A percentile compares a stretch with the other conserved stretches of the same genome.
Conservation (phyloP, 1,140 invertebrate genomes). For the Stegodyphus dumicola region DNA sequence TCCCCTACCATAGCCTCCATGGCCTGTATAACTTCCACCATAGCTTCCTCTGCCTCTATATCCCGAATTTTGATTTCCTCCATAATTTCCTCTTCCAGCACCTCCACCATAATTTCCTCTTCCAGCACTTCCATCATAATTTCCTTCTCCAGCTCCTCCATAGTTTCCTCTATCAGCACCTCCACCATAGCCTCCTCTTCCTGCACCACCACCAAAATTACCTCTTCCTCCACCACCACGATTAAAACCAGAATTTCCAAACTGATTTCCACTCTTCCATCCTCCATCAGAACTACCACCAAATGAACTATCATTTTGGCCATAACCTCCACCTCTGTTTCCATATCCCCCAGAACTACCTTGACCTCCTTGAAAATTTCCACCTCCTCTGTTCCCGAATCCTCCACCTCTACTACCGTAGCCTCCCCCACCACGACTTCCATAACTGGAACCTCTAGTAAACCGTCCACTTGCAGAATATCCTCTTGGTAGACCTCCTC, state of each 20-base stretch:
- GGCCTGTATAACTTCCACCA: no score
- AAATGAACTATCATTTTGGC: neutral
- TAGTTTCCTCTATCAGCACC: neutral
- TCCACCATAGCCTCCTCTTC: neutral
- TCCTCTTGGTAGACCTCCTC: slow-evolving; percentile 30
- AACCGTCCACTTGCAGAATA: slow-evolving; percentile 38
- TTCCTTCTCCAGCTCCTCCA: neutral
- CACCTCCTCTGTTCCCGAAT: neutral
- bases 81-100: neutral
- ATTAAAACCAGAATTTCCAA: neutral
- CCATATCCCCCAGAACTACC: neutral
- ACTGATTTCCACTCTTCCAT: neutral
- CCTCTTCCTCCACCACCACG: neutral
- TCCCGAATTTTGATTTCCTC: neutral
- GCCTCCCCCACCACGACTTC: slow-evolving; percentile 23
- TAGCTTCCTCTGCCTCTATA: no score
- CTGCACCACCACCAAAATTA: slow-evolving; percentile 15
- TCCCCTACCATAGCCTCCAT: no score
- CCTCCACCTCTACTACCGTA: neutral
- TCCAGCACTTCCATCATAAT: neutral
- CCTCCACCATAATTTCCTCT: neutral
- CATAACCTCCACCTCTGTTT: neutral
- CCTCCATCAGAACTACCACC: neutral
- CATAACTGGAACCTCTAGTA: slow-evolving; percentile 36
- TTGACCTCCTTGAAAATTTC: neutral